Base-by-base conservation (phyloP, 53 echinoderm and acorn worm species). In the Crossaster papposus region DNA sequence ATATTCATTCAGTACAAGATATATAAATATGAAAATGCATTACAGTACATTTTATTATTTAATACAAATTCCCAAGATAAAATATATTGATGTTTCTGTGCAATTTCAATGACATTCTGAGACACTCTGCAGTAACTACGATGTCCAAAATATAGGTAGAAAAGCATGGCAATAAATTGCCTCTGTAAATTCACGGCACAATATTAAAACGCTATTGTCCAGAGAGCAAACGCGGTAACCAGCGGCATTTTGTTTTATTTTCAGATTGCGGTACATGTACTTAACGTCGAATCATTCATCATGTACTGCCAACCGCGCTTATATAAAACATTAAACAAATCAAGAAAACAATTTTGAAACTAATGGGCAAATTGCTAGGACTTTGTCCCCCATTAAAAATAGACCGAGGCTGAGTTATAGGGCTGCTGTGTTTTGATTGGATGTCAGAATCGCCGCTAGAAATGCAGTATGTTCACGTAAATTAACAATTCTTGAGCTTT, bases 381-480 rank as follows among this genome's bases (percentile, higher is more conserved):
- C 85, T 85, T 73, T 85, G 85, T 9, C 44, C 53, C 84, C 32
- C 35, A 72, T 52, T 73, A 85, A 44, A 44, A 44, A 30, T 52
- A 78, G 30, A 26, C 64, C 34, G 33, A 62, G 34, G 28, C 28
- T 22, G 18, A 51, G 26, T 28, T 28, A 79, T 23, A 50, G 53
- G 29, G 51, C 20, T 44, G 53, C 15, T 32, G 55, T 32, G 17
- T 52, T 6, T 62, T 26, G 3, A 14, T 79, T 12, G 22, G 58
- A 44, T 58, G 58, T 58, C 58, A 58, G 17, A 15, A 58, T 20
- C 58, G 22, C 15, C 58, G 12, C 12, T 3, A 58, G 14, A 0
- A 20, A 15, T 20, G 3, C 58, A 18, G 58, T 20, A 15, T 58
- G 58, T 58, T 58, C 58, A 15, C 58, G 53, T 52, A 52, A 58